Evolutionary conservation across 2,797 vertebrate genomes (phyloP).

Genomic region (Heteromormyrus szaboi): DNA sequence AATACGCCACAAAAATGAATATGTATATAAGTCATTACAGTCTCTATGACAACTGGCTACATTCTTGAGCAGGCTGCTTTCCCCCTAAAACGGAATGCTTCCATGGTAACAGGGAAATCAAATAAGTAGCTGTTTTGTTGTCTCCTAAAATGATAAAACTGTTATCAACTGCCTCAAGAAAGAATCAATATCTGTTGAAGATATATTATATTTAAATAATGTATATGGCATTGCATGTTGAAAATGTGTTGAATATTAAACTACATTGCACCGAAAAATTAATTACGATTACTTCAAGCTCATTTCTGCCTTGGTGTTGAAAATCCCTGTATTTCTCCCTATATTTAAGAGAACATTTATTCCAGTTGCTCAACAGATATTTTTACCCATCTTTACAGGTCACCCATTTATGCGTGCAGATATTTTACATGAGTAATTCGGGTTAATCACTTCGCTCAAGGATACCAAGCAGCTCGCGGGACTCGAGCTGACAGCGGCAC

Average conservation of each 20-base stretch:
- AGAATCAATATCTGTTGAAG: not conserved
- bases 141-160: not conserved
- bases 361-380: not conserved
- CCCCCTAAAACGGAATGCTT: conserved; percentile 17
- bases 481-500: not conserved
- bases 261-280: not conserved
- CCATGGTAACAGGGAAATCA: conserved; percentile 25
- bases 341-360: not conserved
- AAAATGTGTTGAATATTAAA: not conserved
- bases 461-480: not conserved
- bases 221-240: not conserved
- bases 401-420: not conserved
- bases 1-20: conserved; percentile 18
- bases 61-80: conserved; percentile 17
- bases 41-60: conserved; percentile 35
- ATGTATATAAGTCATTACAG: conserved; percentile 21
- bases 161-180: not conserved
- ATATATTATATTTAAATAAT: not conserved
- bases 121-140: not conserved
- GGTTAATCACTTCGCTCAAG: not conserved
- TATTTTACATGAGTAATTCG: conserved; percentile 8
- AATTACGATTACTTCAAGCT: not conserved
- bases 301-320: not conserved
- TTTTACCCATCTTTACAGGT: not conserved
- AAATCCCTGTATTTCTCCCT: not conserved